Conservation (phyloP, 2,888 invertebrate genomes). For the Margaritifera margaritifera region DNA sequence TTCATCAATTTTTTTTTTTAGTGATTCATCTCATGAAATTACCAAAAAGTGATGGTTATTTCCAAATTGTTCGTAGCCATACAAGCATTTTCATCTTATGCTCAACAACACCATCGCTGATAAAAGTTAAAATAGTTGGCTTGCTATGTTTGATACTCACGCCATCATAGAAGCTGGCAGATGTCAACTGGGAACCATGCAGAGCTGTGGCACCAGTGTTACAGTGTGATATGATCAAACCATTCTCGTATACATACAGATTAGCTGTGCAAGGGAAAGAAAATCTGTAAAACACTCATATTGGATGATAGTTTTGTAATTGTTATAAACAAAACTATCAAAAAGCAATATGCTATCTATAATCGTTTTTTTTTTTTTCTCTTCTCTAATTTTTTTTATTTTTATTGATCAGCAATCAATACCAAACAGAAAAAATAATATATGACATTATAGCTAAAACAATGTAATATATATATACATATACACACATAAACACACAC, state of each 20-base stretch:
- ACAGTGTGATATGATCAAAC: constrained; percentile 49
- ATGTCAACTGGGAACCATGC: constrained; percentile 49
- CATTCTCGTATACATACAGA: constrained; percentile 59
- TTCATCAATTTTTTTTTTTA: no score
- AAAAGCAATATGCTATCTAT: not conserved
- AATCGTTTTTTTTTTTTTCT: constrained; percentile 2
- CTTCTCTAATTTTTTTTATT: no score
- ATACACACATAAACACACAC: no score
- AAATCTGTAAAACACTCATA: no score
- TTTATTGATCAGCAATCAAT: no score
- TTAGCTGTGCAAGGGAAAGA: constrained; percentile 43
- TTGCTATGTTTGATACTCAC: constrained; percentile 44
- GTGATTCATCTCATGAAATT: no score
- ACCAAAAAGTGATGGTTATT: no score
- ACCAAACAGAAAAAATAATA: no score
- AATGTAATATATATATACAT: no score
- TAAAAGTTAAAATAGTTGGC: not conserved
- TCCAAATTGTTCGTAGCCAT: not conserved
- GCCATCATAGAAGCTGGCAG: constrained; percentile 64
- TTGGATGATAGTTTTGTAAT: no score
- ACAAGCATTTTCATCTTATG: not conserved
- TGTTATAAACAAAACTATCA: no score
- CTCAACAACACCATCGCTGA: not conserved
- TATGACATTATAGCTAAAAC: no score
- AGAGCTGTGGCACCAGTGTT: constrained; percentile 56